Percentiles rank a stretch among this genome's conserved stretches.
phyloP scores from a whole-genome alignment of 64 coral and sea anemone species.

The Montipora foliosa region DNA sequence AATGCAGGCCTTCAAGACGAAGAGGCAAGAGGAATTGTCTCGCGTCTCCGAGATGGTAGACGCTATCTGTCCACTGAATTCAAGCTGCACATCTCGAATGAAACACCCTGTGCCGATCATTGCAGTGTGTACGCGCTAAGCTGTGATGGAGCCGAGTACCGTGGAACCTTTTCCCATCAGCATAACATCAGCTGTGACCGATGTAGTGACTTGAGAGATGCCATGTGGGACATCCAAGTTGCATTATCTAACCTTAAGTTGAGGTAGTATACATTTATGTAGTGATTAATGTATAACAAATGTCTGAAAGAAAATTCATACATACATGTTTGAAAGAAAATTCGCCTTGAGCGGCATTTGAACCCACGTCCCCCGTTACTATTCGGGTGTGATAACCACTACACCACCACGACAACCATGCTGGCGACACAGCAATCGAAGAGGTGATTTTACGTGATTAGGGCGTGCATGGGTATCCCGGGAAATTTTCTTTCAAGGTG shows the following conservation, averaged over 20 bases:
- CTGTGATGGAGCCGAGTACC: constrained; percentile 9
- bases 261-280: too few relatives aligned
- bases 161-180: constrained; percentile 3
- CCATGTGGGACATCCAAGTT: constrained; percentile 21
- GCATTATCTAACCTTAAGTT: background rate
- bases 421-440: too few relatives aligned
- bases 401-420: too few relatives aligned
- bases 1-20: constrained; percentile 37
- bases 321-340: too few relatives aligned
- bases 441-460: too few relatives aligned
- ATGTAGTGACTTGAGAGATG: constrained; percentile 30
- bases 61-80: constrained; percentile 26
- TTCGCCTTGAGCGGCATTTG: too few relatives aligned
- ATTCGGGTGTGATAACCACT: too few relatives aligned
- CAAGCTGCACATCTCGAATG: constrained; percentile 35
- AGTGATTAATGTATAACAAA: too few relatives aligned
- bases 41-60: constrained; percentile 8
- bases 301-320: too few relatives aligned
- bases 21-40: constrained; percentile 29
- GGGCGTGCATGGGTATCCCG: too few relatives aligned
- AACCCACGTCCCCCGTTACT: too few relatives aligned
- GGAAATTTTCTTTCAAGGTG: too few relatives aligned
- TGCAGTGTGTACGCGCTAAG: constrained; percentile 38
- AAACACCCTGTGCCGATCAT: constrained; percentile 31
- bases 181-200: constrained; percentile 24